Conservation (phyloP, 2,797 vertebrate genomes). For the Corythornis leucogaster region DNA sequence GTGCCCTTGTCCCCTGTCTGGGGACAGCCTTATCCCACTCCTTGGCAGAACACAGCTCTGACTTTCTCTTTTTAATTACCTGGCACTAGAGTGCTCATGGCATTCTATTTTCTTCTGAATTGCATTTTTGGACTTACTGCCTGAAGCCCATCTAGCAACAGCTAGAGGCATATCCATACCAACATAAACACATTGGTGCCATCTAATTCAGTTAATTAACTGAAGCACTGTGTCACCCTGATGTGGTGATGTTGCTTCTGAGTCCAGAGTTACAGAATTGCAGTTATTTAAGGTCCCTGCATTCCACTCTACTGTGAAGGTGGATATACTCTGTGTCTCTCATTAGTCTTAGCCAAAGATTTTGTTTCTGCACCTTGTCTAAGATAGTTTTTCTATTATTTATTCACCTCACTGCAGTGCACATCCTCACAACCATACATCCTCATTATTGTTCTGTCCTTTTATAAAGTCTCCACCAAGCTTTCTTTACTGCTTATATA, state of each 20-base stretch:
- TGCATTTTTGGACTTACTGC: not conserved
- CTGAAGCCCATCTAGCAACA: not conserved
- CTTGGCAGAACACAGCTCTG: not conserved
- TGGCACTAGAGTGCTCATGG: not conserved
- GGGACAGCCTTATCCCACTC: not conserved
- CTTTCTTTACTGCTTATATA: not conserved
- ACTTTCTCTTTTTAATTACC: not conserved
- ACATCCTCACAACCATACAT: not conserved
- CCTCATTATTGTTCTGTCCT: conserved; percentile 24
- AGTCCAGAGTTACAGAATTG: not conserved
- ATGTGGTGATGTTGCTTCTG: not conserved
- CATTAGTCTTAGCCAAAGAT: not conserved
- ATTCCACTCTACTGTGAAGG: not conserved
- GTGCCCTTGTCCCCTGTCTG: not conserved
- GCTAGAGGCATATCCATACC: not conserved
- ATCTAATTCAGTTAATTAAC: conserved; percentile 24
- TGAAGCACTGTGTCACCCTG: not conserved
- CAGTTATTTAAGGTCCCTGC: not conserved
- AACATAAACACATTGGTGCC: not conserved
- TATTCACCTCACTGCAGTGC: conserved; percentile 10
- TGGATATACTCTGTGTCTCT: not conserved
- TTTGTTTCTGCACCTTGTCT: not conserved
- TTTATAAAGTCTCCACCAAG: not conserved
- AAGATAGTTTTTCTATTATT: conserved; percentile 9
- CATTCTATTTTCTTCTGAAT: not conserved